Percentiles rank a stretch among this genome's conserved stretches.
Conservation (phyloP, 2,113 vertebrate genomes). For the Otolemur garnettii region DNA sequence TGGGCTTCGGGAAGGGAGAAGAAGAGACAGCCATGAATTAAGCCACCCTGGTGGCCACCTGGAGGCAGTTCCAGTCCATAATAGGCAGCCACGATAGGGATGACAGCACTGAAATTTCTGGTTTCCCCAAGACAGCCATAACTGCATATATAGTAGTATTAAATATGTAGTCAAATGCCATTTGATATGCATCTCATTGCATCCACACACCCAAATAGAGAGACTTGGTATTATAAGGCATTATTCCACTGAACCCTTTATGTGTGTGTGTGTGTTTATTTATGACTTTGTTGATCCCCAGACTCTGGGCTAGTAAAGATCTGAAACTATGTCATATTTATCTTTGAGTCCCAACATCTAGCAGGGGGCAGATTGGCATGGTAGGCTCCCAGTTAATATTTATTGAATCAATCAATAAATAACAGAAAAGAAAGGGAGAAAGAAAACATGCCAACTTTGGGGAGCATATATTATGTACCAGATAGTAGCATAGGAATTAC, state of each 20-base stretch:
- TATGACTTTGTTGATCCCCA: neutral
- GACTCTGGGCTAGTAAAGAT: conserved; percentile 39
- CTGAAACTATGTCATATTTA: neutral
- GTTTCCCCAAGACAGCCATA: neutral
- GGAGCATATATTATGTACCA: neutral
- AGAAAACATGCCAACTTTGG: neutral
- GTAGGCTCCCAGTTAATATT: neutral
- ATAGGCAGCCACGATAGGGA: too few relatives aligned
- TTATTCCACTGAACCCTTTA: neutral
- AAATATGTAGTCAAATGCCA: neutral
- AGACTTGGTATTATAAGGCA: neutral
- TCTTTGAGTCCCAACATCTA: neutral
- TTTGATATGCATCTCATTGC: neutral
- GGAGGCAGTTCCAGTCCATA: neutral
- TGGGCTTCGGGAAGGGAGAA: neutral
- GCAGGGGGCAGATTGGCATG: neutral
- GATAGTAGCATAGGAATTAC: neutral
- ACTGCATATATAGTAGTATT: neutral
- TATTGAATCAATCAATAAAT: neutral
- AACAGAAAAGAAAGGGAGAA: neutral
- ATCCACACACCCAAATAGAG: neutral
- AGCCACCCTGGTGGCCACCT: neutral
- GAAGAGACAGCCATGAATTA: neutral
- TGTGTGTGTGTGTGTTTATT: neutral
- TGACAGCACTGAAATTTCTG: neutral